phyloP scores from a whole-genome alignment of 2,797 vertebrate genomes.

The Malacoctenus gilli region DNA sequence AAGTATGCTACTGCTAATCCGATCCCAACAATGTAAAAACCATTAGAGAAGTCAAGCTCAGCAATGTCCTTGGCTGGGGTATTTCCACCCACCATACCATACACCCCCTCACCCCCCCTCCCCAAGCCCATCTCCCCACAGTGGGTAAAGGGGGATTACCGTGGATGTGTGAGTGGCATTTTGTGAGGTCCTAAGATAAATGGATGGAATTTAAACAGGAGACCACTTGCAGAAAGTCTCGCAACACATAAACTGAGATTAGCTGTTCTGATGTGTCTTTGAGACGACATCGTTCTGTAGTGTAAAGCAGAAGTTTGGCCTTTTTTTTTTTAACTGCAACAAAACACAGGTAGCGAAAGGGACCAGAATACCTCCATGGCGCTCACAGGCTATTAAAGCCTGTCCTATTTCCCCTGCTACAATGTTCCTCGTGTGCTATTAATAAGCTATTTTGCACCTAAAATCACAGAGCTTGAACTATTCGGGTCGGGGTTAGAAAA shows the following conservation, averaged over 20 bases:
- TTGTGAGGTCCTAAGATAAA: constrained; percentile 65
- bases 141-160: constrained; percentile 69
- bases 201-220: constrained; percentile 50
- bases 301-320: too few relatives aligned
- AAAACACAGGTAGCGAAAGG: too few relatives aligned
- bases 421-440: constrained; percentile 28
- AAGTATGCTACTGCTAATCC: constrained; percentile 65
- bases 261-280: constrained; percentile 42
- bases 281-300: not conserved
- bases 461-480: constrained; percentile 18
- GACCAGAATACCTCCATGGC: too few relatives aligned
- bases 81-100: constrained; percentile 54
- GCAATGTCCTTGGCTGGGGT: constrained; percentile 66
- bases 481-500: constrained; percentile 10
- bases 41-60: constrained; percentile 71
- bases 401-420: too few relatives aligned
- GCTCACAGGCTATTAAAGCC: too few relatives aligned
- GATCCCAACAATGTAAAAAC: constrained; percentile 73
- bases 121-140: constrained; percentile 57
- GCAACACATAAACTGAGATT: constrained; percentile 38
- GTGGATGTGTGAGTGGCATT: constrained; percentile 64
- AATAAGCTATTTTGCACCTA: constrained; percentile 5
- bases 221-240: constrained; percentile 34
- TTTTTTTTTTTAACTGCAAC: not conserved
- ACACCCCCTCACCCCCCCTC: too few relatives aligned